These are phyloP conservation scores for Syncerus caffer DNA, from an alignment of 2,797 vertebrate species.

Conservation along the genomic window DNA sequence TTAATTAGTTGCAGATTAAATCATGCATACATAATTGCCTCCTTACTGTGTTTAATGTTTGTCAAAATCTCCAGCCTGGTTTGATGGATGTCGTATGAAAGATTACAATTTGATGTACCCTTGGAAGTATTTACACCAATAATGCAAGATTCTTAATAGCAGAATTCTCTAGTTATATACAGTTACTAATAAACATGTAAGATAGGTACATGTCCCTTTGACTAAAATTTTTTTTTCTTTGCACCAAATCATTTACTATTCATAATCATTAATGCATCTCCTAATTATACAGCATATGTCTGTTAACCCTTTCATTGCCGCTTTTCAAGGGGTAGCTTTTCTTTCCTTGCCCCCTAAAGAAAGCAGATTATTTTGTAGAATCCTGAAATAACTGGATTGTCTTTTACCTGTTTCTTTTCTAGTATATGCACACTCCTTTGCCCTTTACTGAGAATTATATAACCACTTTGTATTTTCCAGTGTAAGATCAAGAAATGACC, in stretches of 20 bases:
- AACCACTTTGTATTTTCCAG: constrained; percentile 14
- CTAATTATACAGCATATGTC: constrained; percentile 90
- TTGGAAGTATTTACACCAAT: constrained; percentile 86
- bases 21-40: constrained; percentile 99
- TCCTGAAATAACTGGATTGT: not conserved
- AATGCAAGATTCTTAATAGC: constrained; percentile 84
- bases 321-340: constrained; percentile 45
- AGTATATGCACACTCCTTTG: not conserved
- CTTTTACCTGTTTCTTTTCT: not conserved
- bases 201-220: constrained; percentile 83
- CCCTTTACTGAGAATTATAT: constrained; percentile 4
- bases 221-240: constrained; percentile 79
- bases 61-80: constrained; percentile 89
- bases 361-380: constrained; percentile 33
- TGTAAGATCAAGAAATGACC: constrained; percentile 33
- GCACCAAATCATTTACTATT: constrained; percentile 85
- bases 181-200: constrained; percentile 82
- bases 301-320: constrained; percentile 82
- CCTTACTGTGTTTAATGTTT: constrained; percentile 94
- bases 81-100: constrained; percentile 89
- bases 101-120: constrained; percentile 88
- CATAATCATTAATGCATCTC: constrained; percentile 89
- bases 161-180: constrained; percentile 82
- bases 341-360: constrained; percentile 34
- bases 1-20: constrained; percentile 99